These are phyloP conservation scores for Horisme vitalbata DNA, from an alignment of 2,888 invertebrate genomes.

Conservation along the genomic window DNA sequence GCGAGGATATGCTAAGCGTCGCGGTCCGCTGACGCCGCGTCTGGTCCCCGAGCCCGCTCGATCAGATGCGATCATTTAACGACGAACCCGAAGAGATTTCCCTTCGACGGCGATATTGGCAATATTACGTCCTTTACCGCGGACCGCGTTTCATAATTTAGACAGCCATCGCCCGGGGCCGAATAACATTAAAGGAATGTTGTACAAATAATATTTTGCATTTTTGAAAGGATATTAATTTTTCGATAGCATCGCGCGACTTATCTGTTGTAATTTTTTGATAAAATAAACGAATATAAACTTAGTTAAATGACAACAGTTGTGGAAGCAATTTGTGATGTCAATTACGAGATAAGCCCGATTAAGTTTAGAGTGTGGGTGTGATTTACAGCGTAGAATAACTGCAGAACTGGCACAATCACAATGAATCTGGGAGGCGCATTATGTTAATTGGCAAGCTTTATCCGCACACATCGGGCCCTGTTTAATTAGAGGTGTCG, in stretches of 20 bases:
- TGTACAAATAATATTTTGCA: conserved; percentile 58
- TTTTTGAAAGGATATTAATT: conserved; percentile 47
- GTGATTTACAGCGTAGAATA: conserved; percentile 50
- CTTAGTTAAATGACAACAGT: conserved; percentile 21
- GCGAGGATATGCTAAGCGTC: conserved; percentile 71
- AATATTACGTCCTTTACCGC: conserved; percentile 55
- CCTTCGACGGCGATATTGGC: conserved; percentile 61
- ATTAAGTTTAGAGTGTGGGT: conserved; percentile 36
- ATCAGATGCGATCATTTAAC: conserved; percentile 72
- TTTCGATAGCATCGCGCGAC: conserved; percentile 26
- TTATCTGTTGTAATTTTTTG: conserved; percentile 20
- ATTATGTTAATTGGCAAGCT: conserved; percentile 72
- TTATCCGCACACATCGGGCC: conserved; percentile 70
- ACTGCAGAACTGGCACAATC: conserved; percentile 47
- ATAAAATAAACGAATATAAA: conserved; percentile 1
- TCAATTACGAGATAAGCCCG: conserved; percentile 28
- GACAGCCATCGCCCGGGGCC: conserved; percentile 53
- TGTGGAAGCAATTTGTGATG: conserved; percentile 25
- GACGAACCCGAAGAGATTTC: conserved; percentile 61
- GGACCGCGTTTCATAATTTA: conserved; percentile 62
- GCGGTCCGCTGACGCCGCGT: conserved; percentile 71
- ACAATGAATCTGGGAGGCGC: conserved; percentile 57
- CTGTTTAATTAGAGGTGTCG: conserved; percentile 79
- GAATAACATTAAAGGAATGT: conserved; percentile 59
- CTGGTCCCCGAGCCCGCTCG: conserved; percentile 50